A percentile compares a stretch with the other conserved stretches of the same genome.
Conservation (phyloP, 2,113 vertebrate genomes). For the Galeopterus variegatus region DNA sequence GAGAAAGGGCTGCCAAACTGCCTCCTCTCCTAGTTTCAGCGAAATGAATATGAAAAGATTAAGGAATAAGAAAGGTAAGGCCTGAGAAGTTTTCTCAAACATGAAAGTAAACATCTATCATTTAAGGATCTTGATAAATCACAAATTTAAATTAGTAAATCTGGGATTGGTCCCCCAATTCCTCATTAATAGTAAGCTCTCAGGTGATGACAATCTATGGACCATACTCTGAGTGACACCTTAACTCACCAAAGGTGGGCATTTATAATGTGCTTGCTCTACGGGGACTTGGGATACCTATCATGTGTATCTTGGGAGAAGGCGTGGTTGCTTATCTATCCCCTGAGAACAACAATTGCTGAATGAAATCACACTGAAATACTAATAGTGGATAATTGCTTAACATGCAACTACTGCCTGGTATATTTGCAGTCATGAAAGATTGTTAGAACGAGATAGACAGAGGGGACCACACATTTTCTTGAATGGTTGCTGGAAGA, state of each 20-base stretch:
- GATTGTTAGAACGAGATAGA: not conserved
- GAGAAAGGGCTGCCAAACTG: not conserved
- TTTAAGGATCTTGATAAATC: not conserved
- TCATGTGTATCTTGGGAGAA: not conserved
- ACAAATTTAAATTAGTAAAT: not conserved
- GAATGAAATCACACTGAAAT: not conserved
- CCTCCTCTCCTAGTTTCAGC: not conserved
- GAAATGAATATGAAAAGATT: not conserved
- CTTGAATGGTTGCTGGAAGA: not conserved
- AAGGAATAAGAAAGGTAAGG: too few relatives aligned
- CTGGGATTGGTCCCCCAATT: not conserved
- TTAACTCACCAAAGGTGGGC: not conserved
- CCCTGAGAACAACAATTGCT: not conserved
- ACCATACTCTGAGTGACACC: not conserved
- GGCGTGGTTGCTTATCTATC: not conserved
- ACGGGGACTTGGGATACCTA: not conserved
- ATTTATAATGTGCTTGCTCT: not conserved
- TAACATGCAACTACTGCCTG: not conserved
- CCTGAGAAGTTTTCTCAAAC: not conserved
- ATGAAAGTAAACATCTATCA: not conserved
- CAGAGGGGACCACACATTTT: not conserved
- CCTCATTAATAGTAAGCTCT: not conserved
- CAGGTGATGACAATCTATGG: not conserved
- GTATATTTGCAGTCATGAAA: not conserved
- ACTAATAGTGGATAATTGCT: not conserved